Evolutionary conservation across 2,113 vertebrate genomes (phyloP), one percentile per base, ranked within the genome.

Genomic region (Gasterosteus aculeatus): DNA sequence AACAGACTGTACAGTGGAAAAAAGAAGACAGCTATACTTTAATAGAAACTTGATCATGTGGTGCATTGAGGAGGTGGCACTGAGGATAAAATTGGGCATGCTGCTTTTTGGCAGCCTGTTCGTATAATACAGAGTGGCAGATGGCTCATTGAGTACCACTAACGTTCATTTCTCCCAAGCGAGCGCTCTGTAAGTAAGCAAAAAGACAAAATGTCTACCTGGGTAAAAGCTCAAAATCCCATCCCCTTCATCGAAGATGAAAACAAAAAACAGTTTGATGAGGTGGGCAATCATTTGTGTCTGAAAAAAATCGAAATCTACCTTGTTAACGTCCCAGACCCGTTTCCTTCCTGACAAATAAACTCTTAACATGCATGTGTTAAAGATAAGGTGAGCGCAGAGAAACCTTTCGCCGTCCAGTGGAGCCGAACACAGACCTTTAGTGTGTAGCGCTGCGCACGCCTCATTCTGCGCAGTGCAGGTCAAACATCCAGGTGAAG

Each of bases 101-200:
- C 83, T 70, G 79, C 10, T 79, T 86, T 56, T 84, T 92, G 88
- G 85, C 83, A 75, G 3, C 31, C 9, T 57, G 70, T 74, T 33
- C 57, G 79, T 74, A 51, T 41, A 29, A 76, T 56, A 75, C 44
- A 75, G 51, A 82, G 78, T 5, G 77, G 69, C 87, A 93, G 89
- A 92, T 92, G 89, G 90, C 79, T 82, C 76, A 82, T 46, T 74
- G 66, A 90, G 73, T 4, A 46, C 57, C 35, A 66, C 65, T 75
- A 67, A 87, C 83, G 69, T 51, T 72, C 29, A 71, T 66, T 84
- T 86, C 47, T 73, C 85, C 61, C 69, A 5, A n/a, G 38, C 58
- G 69, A 83, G 33, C 49, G 44, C 31, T 76, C 29, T 77, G 16
- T 63, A 72, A 85, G 64, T 61, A 19, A 69, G 71, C 22, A 42